Percentiles rank a stretch among this genome's conserved stretches.
Conservation (phyloP, 2,888 invertebrate genomes). For the Melangyna quadrimaculata region DNA sequence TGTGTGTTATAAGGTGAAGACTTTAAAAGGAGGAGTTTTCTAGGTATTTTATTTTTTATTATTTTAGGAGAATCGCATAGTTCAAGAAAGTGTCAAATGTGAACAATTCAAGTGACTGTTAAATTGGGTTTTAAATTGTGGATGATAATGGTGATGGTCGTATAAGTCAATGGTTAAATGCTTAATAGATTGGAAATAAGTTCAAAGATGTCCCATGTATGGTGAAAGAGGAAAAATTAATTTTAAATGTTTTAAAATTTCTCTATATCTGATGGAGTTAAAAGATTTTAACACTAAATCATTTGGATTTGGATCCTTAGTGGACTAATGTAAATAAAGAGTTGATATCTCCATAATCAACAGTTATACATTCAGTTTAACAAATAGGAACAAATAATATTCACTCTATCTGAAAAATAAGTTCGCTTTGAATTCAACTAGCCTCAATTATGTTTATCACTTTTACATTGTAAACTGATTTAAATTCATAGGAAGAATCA, state of each 20-base stretch:
- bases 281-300: no score
- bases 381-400: no score
- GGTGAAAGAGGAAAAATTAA: neutral
- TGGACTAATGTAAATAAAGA: no score
- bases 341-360: no score
- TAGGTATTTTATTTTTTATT: neutral
- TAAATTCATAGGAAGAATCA: no score
- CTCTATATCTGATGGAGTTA: neutral
- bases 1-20: neutral
- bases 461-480: no score
- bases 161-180: conserved; percentile 2
- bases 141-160: neutral
- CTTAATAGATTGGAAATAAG: neutral
- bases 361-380: no score
- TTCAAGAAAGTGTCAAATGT: conserved; percentile 42
- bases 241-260: neutral
- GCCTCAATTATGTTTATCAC: no score
- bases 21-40: conserved; percentile 19
- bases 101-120: conserved; percentile 41
- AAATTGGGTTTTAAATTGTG: conserved; percentile 24
- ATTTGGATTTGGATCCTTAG: no score
- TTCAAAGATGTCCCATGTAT: neutral
- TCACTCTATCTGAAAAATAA: no score
- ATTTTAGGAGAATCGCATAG: neutral
- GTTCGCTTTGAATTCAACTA: no score